phyloP scores from a whole-genome alignment of 1,140 invertebrate species.

The Drosophila chauvacae region DNA sequence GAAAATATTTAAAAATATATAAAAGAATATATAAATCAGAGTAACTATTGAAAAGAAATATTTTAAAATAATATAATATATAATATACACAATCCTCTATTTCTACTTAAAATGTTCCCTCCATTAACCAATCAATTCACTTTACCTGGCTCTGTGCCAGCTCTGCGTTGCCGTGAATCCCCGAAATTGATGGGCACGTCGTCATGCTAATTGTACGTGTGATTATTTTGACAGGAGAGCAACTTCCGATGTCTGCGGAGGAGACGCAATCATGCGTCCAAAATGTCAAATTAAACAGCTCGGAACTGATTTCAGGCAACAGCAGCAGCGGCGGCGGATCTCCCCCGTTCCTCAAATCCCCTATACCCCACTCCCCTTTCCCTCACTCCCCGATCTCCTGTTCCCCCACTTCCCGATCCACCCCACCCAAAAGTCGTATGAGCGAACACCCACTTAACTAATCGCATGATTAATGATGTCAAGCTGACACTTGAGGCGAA shows the following conservation, averaged over 20 bases:
- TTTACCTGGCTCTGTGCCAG: conserved; percentile 29
- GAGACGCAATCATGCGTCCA: conserved; percentile 79
- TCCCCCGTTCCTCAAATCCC: background rate
- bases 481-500: conserved; percentile 74
- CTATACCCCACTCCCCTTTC: background rate
- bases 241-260: conserved; percentile 50
- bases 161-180: background rate
- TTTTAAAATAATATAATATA: background rate
- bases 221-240: conserved; percentile 78
- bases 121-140: conserved; percentile 19
- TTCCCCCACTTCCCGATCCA: background rate
- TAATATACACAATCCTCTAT: background rate
- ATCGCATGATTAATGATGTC: conserved; percentile 84
- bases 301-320: conserved; percentile 75
- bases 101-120: background rate
- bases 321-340: background rate
- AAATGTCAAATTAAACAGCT: conserved; percentile 83
- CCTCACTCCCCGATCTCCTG: background rate
- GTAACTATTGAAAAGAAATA: background rate
- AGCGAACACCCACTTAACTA: conserved; percentile 83
- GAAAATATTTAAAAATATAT: background rate
- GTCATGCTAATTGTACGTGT: conserved; percentile 83
- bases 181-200: conserved; percentile 74
- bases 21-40: background rate
- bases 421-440: conserved; percentile 23